Evolutionary conservation across 1,140 invertebrate species (phyloP), one percentile per base, ranked within the genome.

Genomic region (Homalodisca vitripennis): DNA sequence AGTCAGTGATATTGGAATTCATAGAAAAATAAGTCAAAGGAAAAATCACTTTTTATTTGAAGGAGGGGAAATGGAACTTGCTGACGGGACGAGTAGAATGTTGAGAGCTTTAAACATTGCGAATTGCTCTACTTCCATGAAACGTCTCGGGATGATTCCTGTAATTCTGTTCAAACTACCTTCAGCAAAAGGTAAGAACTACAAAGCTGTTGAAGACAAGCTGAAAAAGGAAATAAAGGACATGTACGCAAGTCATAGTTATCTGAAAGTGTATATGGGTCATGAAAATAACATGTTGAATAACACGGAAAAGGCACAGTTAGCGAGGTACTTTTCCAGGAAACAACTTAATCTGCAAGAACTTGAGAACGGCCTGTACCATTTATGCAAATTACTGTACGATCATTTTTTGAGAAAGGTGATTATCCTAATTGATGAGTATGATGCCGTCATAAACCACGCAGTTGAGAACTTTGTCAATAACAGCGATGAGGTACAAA

Each of bases 61-160:
- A 12, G 63, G 63, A 2, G 63, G 63, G 31, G 27, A 31, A 13
- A 17, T 65, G 3, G 29, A 31, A 2, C 20, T 65, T 3, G 20
- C 30, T 2, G 22, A 24, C 12, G 12, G n/a, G 12, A 20, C 30
- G 20, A 65, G 10, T 2, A 31, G 41, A 24, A 22, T 13, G n/a
- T 65, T 65, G n/a, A 65, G 41, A 26, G n/a, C 63, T 6, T 41
- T 65, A 24, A 65, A 65, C 17, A 65, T 65, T 26, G 22, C 63
- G 1, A 65, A 65, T 65, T 10, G 41, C 63, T 3, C 63, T 2
- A 65, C 31, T 3, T 20, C 48, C 3, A 51, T 51, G 48, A 51
- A 51, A 51, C 48, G 48, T 12, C 6, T 51, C 3, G 48, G 48
- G 17, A 51, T 51, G 48, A 51, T 51, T 51, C 48, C 48, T 51